Percentiles rank a stretch among this genome's conserved stretches.
Conservation (phyloP, 2,113 vertebrate genomes). For the Motacilla alba region DNA sequence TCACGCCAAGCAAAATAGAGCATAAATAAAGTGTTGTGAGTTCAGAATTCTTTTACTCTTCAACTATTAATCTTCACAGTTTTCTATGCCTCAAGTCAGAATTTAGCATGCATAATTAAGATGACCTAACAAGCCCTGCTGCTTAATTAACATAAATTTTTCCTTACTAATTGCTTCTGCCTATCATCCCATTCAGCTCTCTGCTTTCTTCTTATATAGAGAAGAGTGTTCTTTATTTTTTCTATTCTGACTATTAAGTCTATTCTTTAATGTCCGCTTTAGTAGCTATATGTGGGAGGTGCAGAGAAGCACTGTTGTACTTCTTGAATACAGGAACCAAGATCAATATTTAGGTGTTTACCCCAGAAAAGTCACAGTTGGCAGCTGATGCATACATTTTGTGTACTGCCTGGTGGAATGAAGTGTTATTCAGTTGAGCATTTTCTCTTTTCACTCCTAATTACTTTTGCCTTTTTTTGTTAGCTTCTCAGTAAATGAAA, state of each 20-base stretch:
- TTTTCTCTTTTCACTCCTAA: background rate
- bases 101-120: conserved; percentile 80
- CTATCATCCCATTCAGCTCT: conserved; percentile 72
- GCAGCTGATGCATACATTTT: background rate
- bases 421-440: background rate
- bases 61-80: conserved; percentile 71
- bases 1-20: background rate
- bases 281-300: background rate
- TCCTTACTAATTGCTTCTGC: conserved; percentile 81
- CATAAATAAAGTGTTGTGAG: conserved; percentile 59
- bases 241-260: conserved; percentile 36
- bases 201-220: conserved; percentile 69
- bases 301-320: background rate
- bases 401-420: background rate
- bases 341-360: background rate
- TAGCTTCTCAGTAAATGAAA: background rate
- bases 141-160: conserved; percentile 80
- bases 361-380: background rate
- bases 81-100: conserved; percentile 71
- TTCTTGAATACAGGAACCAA: background rate
- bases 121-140: conserved; percentile 79
- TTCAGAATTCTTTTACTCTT: conserved; percentile 63
- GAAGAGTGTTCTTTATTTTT: conserved; percentile 34
- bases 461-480: background rate
- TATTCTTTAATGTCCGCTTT: conserved; percentile 34